Evolutionary conservation across 2,113 vertebrate genomes (phyloP).

Genomic region (Microcebus murinus): DNA sequence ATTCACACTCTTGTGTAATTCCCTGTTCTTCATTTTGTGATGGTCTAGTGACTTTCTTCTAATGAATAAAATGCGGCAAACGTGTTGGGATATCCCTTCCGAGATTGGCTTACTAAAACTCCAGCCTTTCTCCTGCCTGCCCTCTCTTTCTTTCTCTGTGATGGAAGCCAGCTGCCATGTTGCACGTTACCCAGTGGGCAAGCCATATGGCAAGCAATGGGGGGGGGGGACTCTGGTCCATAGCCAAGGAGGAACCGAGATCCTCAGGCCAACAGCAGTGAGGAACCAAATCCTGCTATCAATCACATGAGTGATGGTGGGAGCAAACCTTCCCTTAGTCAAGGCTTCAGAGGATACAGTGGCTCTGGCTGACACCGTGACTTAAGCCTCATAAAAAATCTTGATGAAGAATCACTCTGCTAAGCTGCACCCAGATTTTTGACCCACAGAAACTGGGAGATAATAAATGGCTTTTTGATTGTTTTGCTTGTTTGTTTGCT

Average conservation of each 20-base stretch:
- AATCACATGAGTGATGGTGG: neutral
- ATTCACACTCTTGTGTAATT: neutral
- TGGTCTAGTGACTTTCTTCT: neutral
- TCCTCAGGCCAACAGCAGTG: neutral
- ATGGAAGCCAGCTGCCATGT: neutral
- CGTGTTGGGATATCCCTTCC: neutral
- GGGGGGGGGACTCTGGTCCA: neutral
- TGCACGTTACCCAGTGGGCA: neutral
- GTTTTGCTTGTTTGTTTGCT: neutral
- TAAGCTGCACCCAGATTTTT: neutral
- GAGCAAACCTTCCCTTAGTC: neutral
- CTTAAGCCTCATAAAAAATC: neutral
- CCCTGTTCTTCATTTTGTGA: neutral
- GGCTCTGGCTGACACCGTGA: neutral
- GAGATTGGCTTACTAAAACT: neutral
- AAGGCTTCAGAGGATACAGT: neutral
- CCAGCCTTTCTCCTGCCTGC: neutral
- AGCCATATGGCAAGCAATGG: neutral
- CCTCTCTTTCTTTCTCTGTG: neutral
- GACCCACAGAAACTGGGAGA: neutral
- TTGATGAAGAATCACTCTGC: neutral
- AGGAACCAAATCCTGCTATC: neutral
- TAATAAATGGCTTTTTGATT: too few species aligned
- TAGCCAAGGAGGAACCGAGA: neutral
- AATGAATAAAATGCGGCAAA: neutral